Evolutionary conservation across 2,113 vertebrate species (phyloP), one percentile per base, ranked within the genome.

Genomic region (Heterotis niloticus): DNA sequence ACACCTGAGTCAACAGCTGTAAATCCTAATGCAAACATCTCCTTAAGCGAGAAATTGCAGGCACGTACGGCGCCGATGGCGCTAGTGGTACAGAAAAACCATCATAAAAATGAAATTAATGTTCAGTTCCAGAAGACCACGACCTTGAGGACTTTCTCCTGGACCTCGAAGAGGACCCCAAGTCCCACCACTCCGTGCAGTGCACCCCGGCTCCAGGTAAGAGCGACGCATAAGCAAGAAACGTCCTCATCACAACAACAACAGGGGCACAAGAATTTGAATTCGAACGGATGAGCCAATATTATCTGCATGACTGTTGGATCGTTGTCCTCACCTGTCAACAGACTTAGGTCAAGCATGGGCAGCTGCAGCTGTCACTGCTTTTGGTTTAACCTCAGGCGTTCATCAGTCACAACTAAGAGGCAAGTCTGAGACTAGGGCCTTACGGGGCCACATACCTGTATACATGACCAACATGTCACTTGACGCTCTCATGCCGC

Each of bases 171-270:
- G 95, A 96, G 80, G 95, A 96, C 85, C 85, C 94, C 68, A 94
- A 95, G 90, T 88, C 88, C 73, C 93, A 95, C 51, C 95, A 93
- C 78, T 92, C 93, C 0, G 92, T 95, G 26, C 96, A 96, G 14
- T 98, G 96, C 80, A 94, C 93, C 67, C 96, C 96, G 10, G 85
- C 94, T 60, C 95, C 96, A 94, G 96, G 96, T 98, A 90, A 80
- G 84, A 72, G 77, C 34, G 7, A 44, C 34, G 7, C 7, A 44
- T 4, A 44, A 44, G 34, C 3, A 44, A n/a, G n/a, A n/a, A n/a
- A n/a, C n/a, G n/a, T n/a, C n/a, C n/a, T n/a, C n/a, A n/a, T n/a
- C n/a, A n/a, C n/a, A n/a, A n/a, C n/a, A n/a, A n/a, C n/a, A n/a
- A n/a, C n/a, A n/a, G n/a, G 34, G 34, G 34, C 34, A 44, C n/a